Conservation (phyloP, 2,888 invertebrate species). For the Julus scanicus region DNA sequence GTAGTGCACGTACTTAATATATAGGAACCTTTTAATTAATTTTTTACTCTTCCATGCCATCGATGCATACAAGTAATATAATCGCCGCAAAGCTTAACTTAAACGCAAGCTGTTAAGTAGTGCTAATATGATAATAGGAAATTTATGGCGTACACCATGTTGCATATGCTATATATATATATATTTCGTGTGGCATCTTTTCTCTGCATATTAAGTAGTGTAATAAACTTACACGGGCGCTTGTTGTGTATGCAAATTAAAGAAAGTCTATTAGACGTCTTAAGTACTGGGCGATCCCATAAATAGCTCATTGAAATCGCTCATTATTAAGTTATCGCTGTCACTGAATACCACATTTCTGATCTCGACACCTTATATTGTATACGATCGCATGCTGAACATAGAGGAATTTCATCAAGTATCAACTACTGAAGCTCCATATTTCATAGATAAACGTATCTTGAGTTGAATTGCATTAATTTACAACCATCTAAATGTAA, state of each 20-base stretch:
- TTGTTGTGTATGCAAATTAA: constrained; percentile 39
- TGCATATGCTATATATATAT: not conserved
- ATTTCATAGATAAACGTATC: too few relatives aligned
- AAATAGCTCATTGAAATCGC: constrained; percentile 30
- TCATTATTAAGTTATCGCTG: not conserved
- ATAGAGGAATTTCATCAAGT: not conserved
- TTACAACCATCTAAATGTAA: too few relatives aligned
- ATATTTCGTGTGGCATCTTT: not conserved
- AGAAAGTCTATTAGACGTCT: not conserved
- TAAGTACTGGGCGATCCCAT: constrained; percentile 14
- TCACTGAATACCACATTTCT: not conserved
- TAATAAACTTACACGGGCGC: not conserved
- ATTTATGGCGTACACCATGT: constrained; percentile 11
- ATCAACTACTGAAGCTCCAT: not conserved
- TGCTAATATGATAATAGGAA: constrained; percentile 6
- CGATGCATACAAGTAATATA: not conserved
- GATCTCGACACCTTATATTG: not conserved
- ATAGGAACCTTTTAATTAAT: not conserved
- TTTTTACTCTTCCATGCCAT: not conserved
- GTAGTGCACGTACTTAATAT: not conserved
- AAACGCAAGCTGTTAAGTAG: not conserved
- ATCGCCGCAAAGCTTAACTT: not conserved
- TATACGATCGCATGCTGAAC: too few relatives aligned
- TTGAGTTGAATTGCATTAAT: too few relatives aligned
- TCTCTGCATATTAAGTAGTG: not conserved